Evolutionary conservation across 2,888 invertebrate species (phyloP), one percentile per base, ranked within the genome.

Genomic region (Leptothorax acervorum): DNA sequence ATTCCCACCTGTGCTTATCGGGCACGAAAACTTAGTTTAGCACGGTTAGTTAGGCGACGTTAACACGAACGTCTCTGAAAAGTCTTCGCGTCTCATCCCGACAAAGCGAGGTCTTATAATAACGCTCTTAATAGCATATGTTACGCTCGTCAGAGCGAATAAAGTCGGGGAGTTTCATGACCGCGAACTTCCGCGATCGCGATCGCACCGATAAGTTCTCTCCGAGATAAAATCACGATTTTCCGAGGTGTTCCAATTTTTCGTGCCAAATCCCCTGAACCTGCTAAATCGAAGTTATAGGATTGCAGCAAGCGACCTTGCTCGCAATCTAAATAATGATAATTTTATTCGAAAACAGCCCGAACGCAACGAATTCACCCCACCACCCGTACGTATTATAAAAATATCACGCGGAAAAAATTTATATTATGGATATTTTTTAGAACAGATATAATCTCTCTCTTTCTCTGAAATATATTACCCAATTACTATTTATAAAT

Each of bases 1-100:
- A 55, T 68, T 78, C 31, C 45, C 18, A 31, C 15, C n/a, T 31
- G 66, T 2, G 48, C 45, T 45, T 57, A 45, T 48, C 45, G 35
- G 35, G 35, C n/a, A 35, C 51, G 51, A 5, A 70, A 71, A 73
- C 73, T 39, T 48, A 48, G 71, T 79, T 71, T 48, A 81, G 35
- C 18, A n/a, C 79, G 45, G 60, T 73, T 48, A 71, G 48, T 60
- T 79, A 60, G 57, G 28, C 71, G 60, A 71, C 60, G 57, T 79
- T 79, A 23, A 71, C 57, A 11, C 79, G 31, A 57, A 60, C 35
- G 39, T 73, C 71, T 71, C 73, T 81, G 48, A 81, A 81, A 81
- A 48, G 73, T 60, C 57, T 39, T 6, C 68, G n/a, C 28, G 28
- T 53, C 57, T 35, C 42, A 12, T 42, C 55, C 6, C 66, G 74